These are phyloP conservation scores for Arrhopalites spinosus DNA, from an alignment of 2,888 invertebrate species.

Conservation along the genomic window DNA sequence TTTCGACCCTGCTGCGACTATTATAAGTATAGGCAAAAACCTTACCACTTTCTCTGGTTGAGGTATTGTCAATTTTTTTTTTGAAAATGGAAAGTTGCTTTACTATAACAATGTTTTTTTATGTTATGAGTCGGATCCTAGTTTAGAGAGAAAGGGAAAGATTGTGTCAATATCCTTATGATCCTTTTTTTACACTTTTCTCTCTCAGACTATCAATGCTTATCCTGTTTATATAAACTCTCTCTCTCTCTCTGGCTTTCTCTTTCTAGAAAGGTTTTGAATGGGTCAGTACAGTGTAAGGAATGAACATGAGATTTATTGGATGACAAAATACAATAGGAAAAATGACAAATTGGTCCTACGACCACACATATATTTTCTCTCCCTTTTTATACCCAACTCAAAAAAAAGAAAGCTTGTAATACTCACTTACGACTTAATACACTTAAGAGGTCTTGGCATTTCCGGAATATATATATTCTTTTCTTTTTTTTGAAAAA, in stretches of 20 bases:
- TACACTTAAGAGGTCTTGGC: slow-evolving; percentile 37
- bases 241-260: not conserved
- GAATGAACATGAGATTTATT: slow-evolving; percentile 16
- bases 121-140: slow-evolving; percentile 23
- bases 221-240: not conserved
- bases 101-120: slow-evolving; percentile 29
- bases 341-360: slow-evolving; percentile 3
- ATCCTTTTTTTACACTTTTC: not conserved
- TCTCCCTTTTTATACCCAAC: not conserved
- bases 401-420: not conserved
- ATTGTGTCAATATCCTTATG: not conserved
- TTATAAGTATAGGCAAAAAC: not conserved
- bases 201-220: not conserved
- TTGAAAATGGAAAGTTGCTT: slow-evolving; percentile 37
- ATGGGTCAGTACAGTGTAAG: slow-evolving; percentile 1
- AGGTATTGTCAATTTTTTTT: slow-evolving; percentile 20
- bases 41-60: not conserved
- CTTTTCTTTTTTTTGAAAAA: no score
- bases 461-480: slow-evolving; percentile 36
- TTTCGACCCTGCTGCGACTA: slow-evolving; percentile 11
- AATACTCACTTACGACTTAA: slow-evolving; percentile 22
- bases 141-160: not conserved
- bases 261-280: not conserved
- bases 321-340: slow-evolving; percentile 1
- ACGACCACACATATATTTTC: not conserved